phyloP scores from a whole-genome alignment of 2,888 invertebrate species.

The Eupithecia tripunctaria region DNA sequence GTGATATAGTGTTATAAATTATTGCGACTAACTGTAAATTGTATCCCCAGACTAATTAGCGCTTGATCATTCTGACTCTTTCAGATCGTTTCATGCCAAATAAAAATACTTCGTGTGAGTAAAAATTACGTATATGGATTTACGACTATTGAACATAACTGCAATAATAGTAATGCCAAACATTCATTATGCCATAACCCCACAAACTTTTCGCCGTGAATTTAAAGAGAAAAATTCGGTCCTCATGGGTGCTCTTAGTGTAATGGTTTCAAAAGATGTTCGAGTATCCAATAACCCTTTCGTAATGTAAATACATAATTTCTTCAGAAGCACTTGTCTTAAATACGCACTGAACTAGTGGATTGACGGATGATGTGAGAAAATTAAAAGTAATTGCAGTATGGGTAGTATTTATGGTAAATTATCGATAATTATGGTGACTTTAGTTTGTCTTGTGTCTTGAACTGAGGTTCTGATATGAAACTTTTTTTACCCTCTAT shows the following conservation, averaged over 20 bases:
- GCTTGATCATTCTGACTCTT: not conserved
- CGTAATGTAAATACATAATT: constrained; percentile 24
- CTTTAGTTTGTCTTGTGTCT: not conserved
- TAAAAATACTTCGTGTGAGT: not conserved
- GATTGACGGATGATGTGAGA: constrained; percentile 37
- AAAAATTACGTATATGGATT: not conserved
- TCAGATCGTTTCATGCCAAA: not conserved
- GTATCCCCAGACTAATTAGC: not conserved
- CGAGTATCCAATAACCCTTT: constrained; percentile 12
- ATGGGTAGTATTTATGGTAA: constrained; percentile 11
- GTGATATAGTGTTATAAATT: no score
- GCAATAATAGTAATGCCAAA: not conserved
- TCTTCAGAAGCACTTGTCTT: constrained; percentile 26
- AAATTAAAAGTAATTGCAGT: constrained; percentile 27
- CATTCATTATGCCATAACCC: not conserved
- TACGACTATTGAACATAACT: not conserved
- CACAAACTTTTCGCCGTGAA: not conserved
- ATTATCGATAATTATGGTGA: not conserved
- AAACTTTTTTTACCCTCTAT: no score
- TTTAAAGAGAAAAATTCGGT: no score
- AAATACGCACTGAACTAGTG: constrained; percentile 32
- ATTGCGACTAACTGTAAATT: not conserved
- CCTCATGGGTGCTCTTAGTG: no score
- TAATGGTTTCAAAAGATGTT: no score
- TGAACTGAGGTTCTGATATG: not conserved